phyloP scores from a whole-genome alignment of 1,140 invertebrate species.

The Achroia grisella region DNA sequence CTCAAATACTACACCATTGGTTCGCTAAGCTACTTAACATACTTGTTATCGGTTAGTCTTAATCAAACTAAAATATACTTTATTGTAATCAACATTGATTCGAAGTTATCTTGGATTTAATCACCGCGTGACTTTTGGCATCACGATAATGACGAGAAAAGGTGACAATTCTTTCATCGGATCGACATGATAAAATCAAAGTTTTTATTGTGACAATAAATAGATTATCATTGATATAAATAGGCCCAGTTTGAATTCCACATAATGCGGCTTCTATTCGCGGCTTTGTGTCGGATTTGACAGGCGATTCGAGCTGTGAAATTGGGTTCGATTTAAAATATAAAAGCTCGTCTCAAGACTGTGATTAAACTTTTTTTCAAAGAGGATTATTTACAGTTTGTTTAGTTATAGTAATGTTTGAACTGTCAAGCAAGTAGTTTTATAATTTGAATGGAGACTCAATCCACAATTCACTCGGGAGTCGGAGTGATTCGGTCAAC shows the following conservation, averaged over 20 bases:
- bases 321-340: constrained; percentile 68
- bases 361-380: constrained; percentile 49
- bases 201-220: constrained; percentile 70
- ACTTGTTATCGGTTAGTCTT: constrained; percentile 18
- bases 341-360: constrained; percentile 61
- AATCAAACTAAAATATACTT: constrained; percentile 22
- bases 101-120: constrained; percentile 10
- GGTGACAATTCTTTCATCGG: constrained; percentile 68
- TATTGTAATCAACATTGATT: constrained; percentile 16
- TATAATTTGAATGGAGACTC: constrained; percentile 26
- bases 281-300: constrained; percentile 67
- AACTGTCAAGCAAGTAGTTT: constrained; percentile 33
- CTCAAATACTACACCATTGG: constrained; percentile 40
- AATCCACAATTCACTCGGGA: constrained; percentile 5
- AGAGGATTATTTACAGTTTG: constrained; percentile 61
- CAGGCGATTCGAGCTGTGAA: constrained; percentile 68
- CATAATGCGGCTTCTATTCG: constrained; percentile 57
- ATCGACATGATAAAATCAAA: constrained; percentile 62
- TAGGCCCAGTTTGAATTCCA: constrained; percentile 59
- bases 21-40: constrained; percentile 65
- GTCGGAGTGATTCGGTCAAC: constrained; percentile 1
- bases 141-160: constrained; percentile 52
- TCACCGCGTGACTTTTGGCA: constrained; percentile 57
- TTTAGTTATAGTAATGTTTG: constrained; percentile 57
- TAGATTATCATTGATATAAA: constrained; percentile 71